Base-by-base conservation (phyloP, 2,113 vertebrate species). In the Melanerpes formicivorus region DNA sequence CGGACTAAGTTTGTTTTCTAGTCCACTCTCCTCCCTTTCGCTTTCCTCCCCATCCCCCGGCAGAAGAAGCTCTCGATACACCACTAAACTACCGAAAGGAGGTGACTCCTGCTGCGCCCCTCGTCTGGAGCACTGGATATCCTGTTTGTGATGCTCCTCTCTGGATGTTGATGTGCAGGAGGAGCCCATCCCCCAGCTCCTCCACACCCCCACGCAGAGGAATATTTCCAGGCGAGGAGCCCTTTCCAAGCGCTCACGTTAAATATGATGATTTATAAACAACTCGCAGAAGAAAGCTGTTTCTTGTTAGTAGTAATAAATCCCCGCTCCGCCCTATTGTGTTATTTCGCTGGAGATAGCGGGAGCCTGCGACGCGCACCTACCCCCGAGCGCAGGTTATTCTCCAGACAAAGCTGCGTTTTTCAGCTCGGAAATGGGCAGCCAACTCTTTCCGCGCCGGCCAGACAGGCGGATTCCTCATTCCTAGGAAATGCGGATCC, bases 251-350 rank as follows among this genome's bases (percentile, higher is more conserved):
- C 17, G 69, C 88, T 93, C 90, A 87, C 83, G 94, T 87, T 97
- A 95, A 94, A 64, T 29, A 46, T 74, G 91, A 87, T 97, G 96
- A 97, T 97, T 97, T 97, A 97, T 95, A 97, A 97, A 97, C 95
- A 97, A 92, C 90, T 96, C 95, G 91, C 92, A 90, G 88, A 96
- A 96, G 96, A 97, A 97, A 96, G 84, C 77, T 56, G 93, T 85
- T 97, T 88, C 96, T 97, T 88, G 95, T 97, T 97, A 96, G 96
- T 79, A 93, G 80, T 94, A 95, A 97, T 96, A 97, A 97, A 97
- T 97, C 92, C 89, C 92, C 72, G 91, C 90, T 85, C 92, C 83
- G 90, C 88, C 93, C 95, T 66, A 93, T 84, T 95, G 84, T 87
- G 76, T 90, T 91, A 88, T 96, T 94, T 92, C 78, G 88, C 88